Evolutionary conservation across 2,888 invertebrate species (phyloP), one percentile per base, ranked within the genome.

Genomic region (Nephrotoma appendiculata): DNA sequence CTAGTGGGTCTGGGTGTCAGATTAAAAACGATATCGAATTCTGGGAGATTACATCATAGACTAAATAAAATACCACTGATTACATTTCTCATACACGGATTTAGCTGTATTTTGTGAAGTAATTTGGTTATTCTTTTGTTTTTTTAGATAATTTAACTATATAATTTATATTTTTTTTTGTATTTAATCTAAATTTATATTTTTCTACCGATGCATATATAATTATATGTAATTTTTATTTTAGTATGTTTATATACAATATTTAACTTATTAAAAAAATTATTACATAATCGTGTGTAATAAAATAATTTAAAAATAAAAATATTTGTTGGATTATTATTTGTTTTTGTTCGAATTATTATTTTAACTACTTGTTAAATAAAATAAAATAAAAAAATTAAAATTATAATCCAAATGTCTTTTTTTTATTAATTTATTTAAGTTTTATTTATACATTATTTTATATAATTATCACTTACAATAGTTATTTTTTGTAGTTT

Each of bases 181-280:
- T 71, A 71, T 71, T 71, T 71, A 71, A 31, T 71, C 41, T 84
- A 84, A 84, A 84, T 84, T 84, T 84, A 42, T 42, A 42, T 84
- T 42, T 84, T 84, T 84, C 84, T 84, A 84, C 43, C 84, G 43
- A 84, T 84, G 84, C 84, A 84, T 84, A 84, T 31, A 31, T 31
- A 31, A 31, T 31, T 31, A 31, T 84, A 84, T 42, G 41, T 84
- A 42, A 84, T 84, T 84, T 71, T 84, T 42, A 42, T 84, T 84
- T 84, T 84, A 84, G 42, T 84, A 42, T 84, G 84, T 84, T 84
- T 84, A 84, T 84, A 84, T 84, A 84, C 84, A 84, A 31, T 84
- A 84, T 84, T 84, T 84, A 84, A 84, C 43, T 42, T 84, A 31
- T 31, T 31, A 31, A 31, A 84, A 15, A 84, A 84, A 84, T 84